phyloP scores from a whole-genome alignment of 2,888 invertebrate species.

The Agonum fuliginosum region DNA sequence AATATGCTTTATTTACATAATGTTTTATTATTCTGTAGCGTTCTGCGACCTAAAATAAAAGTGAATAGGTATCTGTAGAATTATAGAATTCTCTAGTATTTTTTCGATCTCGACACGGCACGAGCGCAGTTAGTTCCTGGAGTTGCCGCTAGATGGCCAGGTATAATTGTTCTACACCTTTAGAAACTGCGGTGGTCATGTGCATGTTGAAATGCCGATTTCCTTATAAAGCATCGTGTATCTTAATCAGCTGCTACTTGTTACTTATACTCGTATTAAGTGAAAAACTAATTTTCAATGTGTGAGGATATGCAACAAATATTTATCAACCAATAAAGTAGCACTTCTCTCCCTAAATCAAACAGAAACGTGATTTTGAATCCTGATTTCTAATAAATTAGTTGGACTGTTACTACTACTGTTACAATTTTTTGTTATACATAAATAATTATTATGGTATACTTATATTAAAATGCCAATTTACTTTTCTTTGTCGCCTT shows the following conservation, averaged over 20 bases:
- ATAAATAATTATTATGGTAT: no score
- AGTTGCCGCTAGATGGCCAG: slow-evolving; percentile 8
- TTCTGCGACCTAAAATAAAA: no score
- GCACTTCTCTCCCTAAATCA: no score
- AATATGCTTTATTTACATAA: no score
- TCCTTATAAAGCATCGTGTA: slow-evolving; percentile 27
- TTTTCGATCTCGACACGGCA: neutral
- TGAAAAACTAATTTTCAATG: slow-evolving; percentile 26
- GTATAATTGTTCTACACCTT: slow-evolving; percentile 38
- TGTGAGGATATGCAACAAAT: neutral
- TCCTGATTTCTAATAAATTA: no score
- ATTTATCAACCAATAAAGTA: neutral
- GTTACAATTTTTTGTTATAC: no score
- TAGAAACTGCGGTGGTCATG: neutral
- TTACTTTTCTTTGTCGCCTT: no score
- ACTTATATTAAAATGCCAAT: no score
- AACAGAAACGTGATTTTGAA: no score
- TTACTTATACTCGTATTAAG: slow-evolving; percentile 26
- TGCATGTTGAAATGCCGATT: slow-evolving; percentile 34
- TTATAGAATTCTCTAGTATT: neutral
- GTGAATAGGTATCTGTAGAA: slow-evolving; percentile 8
- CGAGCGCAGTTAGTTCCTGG: slow-evolving; percentile 23
- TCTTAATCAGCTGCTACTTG: slow-evolving; percentile 24
- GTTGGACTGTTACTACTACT: no score
- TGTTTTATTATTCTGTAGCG: no score